These are phyloP conservation scores for Calephelis nemesis DNA, from an alignment of 1,140 invertebrate species.

Conservation along the genomic window DNA sequence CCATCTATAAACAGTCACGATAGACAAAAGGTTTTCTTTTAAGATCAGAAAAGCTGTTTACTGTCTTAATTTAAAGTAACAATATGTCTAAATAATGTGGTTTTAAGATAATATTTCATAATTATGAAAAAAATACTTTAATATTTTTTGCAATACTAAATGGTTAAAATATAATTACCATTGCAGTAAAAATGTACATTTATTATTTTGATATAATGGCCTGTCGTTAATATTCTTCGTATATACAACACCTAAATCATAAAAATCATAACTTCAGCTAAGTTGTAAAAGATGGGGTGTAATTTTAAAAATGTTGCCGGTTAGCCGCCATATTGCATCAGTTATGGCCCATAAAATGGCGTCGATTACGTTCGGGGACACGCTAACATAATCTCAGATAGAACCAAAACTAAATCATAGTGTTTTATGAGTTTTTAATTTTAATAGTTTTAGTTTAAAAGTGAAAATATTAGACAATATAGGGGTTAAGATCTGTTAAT, in stretches of 20 bases:
- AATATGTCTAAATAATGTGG: no score
- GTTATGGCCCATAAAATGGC: constrained; percentile 58
- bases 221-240: no score
- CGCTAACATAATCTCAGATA: constrained; percentile 33
- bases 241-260: neutral
- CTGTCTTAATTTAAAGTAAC: no score
- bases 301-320: constrained; percentile 28
- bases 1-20: no score
- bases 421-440: constrained; percentile 32
- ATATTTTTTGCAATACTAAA: neutral
- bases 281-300: constrained; percentile 7
- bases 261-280: constrained; percentile 3
- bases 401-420: constrained; percentile 39
- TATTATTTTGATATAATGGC: neutral
- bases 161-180: neutral
- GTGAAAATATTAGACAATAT: no score
- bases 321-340: constrained; percentile 47
- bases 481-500: no score
- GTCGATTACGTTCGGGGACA: constrained; percentile 35
- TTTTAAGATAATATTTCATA: no score
- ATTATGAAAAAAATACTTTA: no score
- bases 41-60: no score
- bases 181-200: neutral
- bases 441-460: no score
- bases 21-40: no score